phyloP scores from a whole-genome alignment of 2,888 invertebrate genomes.

The Hymenopus coronatus region DNA sequence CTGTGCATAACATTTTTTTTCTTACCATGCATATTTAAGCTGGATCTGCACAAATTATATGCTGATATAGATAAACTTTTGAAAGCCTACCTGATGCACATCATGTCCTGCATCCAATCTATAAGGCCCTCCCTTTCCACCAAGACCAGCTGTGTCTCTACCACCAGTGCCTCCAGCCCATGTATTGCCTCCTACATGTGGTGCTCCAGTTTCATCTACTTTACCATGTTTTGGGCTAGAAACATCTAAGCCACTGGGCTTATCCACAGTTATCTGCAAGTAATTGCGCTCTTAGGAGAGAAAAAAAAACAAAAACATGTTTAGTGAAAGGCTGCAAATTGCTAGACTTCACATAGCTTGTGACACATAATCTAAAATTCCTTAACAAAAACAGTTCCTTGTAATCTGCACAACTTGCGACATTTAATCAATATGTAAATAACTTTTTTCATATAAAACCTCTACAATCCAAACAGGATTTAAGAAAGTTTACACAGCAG shows the following conservation, averaged over 20 bases:
- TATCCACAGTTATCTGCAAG: conserved; percentile 72
- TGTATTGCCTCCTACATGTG: conserved; percentile 94
- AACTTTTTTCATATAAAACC: too few species aligned
- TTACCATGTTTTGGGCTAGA: conserved; percentile 89
- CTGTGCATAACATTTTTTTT: too few species aligned
- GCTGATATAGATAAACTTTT: neutral
- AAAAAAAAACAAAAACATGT: neutral
- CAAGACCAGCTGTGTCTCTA: conserved; percentile 90
- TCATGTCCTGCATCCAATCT: conserved; percentile 89
- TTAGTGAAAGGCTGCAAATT: neutral
- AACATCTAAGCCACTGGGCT: conserved; percentile 63
- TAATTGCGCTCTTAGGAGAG: conserved; percentile 48
- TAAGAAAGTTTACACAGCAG: too few species aligned
- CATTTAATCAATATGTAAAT: too few species aligned
- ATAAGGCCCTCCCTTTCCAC: conserved; percentile 95
- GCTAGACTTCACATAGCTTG: neutral
- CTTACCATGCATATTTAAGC: too few species aligned
- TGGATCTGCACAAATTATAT: too few species aligned
- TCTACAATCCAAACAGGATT: too few species aligned
- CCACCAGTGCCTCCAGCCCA: conserved; percentile 96
- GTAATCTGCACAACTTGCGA: neutral
- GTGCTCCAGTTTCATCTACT: conserved; percentile 81
- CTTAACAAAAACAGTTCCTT: neutral
- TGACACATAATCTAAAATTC: neutral
- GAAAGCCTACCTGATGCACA: conserved; percentile 71